Evolutionary conservation across 1,140 invertebrate genomes (phyloP), one percentile per base, ranked within the genome.

Genomic region (Lysiphlebus fabarum): DNA sequence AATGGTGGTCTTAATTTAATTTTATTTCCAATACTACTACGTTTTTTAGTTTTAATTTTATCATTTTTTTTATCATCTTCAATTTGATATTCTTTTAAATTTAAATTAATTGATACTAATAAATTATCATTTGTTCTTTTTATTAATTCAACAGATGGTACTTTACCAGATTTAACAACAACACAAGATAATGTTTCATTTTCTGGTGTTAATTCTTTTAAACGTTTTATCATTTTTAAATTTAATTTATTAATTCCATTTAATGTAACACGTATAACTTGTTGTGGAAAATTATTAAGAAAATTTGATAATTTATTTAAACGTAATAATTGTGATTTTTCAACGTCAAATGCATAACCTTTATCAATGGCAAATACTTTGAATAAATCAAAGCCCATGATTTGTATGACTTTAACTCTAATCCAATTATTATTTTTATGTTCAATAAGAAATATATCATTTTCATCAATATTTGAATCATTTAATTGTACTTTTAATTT

Each of bases 91-190:
- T 67, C 33, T 47, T 68, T 59, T 6, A 60, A 53, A 64, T 86
- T 82, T 53, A 84, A 68, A 72, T 87, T 87, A 53, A 88, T 81
- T 41, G 84, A 86, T 44, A 82, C 81, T 56, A 87, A 72, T 17
- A 82, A 77, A 58, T 84, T 82, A 44, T 81, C 77, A 7, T 79
- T 77, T 45, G 78, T 77, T 67, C 86, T 74, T 62, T 83, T 85
- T 64, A 85, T 86, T 40, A 88, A 76, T 66, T 87, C 84, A 5
- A 86, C 84, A 40, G 76, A 61, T 7, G 82, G 78, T 34, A 68
- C 26, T 10, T 65, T 55, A 5, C 12, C 2, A 8, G 65, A 56
- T 51, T 62, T 51, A 3, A 78, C 50, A 37, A 81, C 65, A 64
- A 80, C 80, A 11, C 80, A 57, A 0, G 82, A 53, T 11, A 81